Evolutionary conservation across 2,888 invertebrate species (phyloP), one percentile per base, ranked within the genome.

Genomic region (Itoplectis maculator): DNA sequence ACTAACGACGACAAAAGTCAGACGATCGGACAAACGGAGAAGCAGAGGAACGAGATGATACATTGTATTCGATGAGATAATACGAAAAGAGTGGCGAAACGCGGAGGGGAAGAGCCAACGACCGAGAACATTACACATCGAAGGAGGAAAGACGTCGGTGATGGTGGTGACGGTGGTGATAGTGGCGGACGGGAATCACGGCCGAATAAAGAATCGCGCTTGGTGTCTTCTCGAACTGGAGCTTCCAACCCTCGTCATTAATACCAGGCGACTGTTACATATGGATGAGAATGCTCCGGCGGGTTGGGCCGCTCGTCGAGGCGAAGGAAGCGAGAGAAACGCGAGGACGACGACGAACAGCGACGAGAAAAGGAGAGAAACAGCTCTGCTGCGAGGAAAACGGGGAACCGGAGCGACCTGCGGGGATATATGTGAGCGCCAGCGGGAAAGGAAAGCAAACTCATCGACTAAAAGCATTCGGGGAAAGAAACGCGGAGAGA

Each of bases 381-480:
- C 29, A 5, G 29, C 29, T 29, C 29, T 29, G 86, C 86, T 86
- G 85, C 86, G 89, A 87, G 87, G 86, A 90, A 83, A 82, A 91
- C 88, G 90, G 87, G 73, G 78, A 84, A 76, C 42, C 49, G 47
- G n/a, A n/a, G 59, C 18, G 18, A 18, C 61, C 42, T 76, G 72
- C 40, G 65, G 35, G 45, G 70, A 59, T 74, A 74, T 69, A 37
- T 37, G 23, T 68, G 68, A 56, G 51, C 54, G 87, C 85, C 42
- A 70, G n/a, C 86, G 89, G 88, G 88, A 89, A 88, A 88, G 89
- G 89, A 91, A 90, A 90, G 89, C 88, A 87, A 90, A 90, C 91
- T 92, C 92, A 92, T 92, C 92, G 91, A 91, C 92, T 92, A 92
- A 92, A 92, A 92, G 92, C 92, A 92, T 92, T 89, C 88, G 88